Base-by-base conservation (phyloP, 2,888 invertebrate species). In the Hyposoter didymator region DNA sequence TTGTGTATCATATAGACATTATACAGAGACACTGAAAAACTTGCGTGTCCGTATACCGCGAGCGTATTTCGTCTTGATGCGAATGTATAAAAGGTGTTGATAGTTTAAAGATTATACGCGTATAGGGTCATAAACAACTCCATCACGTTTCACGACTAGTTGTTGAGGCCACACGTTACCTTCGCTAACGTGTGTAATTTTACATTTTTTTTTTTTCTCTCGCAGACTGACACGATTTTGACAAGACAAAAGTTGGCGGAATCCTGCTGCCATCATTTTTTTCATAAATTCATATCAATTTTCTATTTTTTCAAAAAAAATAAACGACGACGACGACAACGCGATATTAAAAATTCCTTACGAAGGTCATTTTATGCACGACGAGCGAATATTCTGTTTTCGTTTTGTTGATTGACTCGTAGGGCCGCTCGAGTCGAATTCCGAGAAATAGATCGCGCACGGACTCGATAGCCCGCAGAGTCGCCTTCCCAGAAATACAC, bases 121-220 rank as follows among this genome's bases (percentile, higher is more conserved):
- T 72, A 55, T 75, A 73, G 75, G 66, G 55, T 82, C 75, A 79
- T 82, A 85, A 85, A 85, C 78, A 85, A 85, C 82, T 79, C 74
- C 78, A 82, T 84, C 84, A 84, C 84, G 84, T 84, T 84, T 84
- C 78, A 78, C 67, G 84, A 84, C 81, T 84, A 78, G 78, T 43
- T 80, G 78, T 43, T 80, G 62, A 84, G 84, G 84, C 79, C 79
- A 74, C 81, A 22, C 55, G 72, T 64, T 70, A 78, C 55, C 22
- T 62, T 70, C 69, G 39, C 8, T 39, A 39, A 72, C n/a, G 64
- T 72, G 12, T 73, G 35, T 49, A 49, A 35, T n/a, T 72, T 19
- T 8, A 19, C 45, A 59, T 69, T 14, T 62, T 32, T 47, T 19
- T 64, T 14, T 62, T 32, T 47, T 19, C 49, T 45, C 75, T 49